Evolutionary conservation across 2,888 invertebrate genomes (phyloP).

Genomic region (Mylabris sibirica): DNA sequence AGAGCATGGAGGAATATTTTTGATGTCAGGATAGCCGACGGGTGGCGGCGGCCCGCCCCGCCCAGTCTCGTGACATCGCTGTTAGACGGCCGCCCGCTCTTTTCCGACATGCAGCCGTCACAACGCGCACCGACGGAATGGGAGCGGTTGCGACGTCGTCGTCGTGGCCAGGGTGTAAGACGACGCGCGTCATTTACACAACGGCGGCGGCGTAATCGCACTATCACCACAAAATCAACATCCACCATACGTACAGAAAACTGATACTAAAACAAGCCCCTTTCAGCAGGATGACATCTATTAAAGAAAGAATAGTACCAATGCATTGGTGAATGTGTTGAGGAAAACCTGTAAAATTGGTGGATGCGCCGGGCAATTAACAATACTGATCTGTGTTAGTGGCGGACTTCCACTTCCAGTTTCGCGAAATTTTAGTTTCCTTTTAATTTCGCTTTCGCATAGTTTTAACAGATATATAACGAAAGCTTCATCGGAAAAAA

Average conservation of each 20-base stretch:
- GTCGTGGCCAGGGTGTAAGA: constrained; percentile 55
- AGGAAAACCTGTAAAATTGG: neutral
- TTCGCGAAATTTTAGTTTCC: too few species aligned
- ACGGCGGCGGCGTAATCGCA: constrained; percentile 36
- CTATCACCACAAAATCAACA: constrained; percentile 12
- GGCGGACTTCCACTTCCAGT: too few species aligned
- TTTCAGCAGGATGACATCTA: neutral
- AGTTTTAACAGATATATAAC: too few species aligned
- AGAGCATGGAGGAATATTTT: constrained; percentile 43
- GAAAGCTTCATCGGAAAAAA: too few species aligned
- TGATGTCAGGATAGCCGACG: constrained; percentile 58
- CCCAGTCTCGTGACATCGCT: constrained; percentile 60
- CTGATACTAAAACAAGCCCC: neutral
- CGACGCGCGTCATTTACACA: constrained; percentile 44
- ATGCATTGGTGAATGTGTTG: neutral
- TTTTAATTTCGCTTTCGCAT: too few species aligned
- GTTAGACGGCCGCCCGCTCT: constrained; percentile 59
- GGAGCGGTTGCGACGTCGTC: constrained; percentile 65
- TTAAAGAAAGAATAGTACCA: neutral
- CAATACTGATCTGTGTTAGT: too few species aligned
- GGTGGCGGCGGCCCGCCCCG: constrained; percentile 58
- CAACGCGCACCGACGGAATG: constrained; percentile 66
- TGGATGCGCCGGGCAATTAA: too few species aligned
- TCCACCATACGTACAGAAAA: neutral
- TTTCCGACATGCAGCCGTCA: constrained; percentile 60